A percentile compares a stretch with the other conserved stretches of the same genome.
These are phyloP conservation scores for Ceratotherium simum DNA, from an alignment of 2,113 vertebrate genomes.

Conservation along the genomic window DNA sequence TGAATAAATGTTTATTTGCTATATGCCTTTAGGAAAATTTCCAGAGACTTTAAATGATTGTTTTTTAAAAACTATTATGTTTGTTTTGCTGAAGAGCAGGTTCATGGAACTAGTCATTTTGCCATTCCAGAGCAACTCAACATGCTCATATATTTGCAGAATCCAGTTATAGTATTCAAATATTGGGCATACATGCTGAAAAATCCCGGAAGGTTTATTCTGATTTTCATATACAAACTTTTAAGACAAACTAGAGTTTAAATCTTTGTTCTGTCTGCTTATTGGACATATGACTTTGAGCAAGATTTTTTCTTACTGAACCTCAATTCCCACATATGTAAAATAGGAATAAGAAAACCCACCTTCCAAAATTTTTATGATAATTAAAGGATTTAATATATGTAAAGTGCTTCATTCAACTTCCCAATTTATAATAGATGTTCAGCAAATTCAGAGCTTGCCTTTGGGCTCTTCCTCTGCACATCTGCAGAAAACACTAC, in stretches of 20 bases:
- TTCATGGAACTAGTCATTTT: neutral
- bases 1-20: neutral
- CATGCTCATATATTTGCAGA: neutral
- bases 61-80: neutral
- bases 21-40: neutral
- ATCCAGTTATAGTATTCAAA: neutral
- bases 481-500: neutral
- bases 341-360: neutral
- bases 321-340: neutral
- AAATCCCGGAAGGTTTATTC: neutral
- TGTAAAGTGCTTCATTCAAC: neutral
- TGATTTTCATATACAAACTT: neutral
- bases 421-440: neutral
- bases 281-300: neutral
- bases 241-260: neutral
- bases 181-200: neutral
- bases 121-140: neutral
- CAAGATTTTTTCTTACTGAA: neutral
- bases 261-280: neutral
- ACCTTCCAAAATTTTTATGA: neutral
- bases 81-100: neutral
- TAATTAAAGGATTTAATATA: neutral
- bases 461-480: neutral
- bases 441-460: neutral
- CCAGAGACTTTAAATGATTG: neutral